Evolutionary conservation across 2,888 invertebrate species (phyloP).

Genomic region (Limnephilus marmoratus): DNA sequence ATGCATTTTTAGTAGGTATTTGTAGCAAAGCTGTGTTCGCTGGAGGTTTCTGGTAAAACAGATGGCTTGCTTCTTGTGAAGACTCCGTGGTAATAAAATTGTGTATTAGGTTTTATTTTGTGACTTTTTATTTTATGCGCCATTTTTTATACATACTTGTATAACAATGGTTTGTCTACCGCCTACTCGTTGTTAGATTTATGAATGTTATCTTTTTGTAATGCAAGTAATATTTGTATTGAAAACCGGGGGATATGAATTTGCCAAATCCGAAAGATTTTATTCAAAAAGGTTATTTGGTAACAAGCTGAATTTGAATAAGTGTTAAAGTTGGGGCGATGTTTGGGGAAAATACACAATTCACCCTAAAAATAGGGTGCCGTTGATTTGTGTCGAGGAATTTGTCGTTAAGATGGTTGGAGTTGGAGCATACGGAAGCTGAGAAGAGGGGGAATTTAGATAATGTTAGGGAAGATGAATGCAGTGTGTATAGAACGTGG

Average conservation of each 20-base stretch:
- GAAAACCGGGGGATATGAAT: background rate
- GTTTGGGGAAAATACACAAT: background rate
- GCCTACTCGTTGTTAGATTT: no score
- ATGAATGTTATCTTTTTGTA: background rate
- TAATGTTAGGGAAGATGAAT: background rate
- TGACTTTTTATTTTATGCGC: background rate
- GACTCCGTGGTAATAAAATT: background rate
- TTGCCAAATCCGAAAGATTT: background rate
- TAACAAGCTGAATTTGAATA: background rate
- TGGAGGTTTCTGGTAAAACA: background rate
- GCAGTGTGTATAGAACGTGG: background rate
- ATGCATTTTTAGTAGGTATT: background rate
- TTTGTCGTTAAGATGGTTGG: background rate
- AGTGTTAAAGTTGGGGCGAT: background rate
- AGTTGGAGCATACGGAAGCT: background rate
- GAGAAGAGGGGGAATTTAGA: background rate
- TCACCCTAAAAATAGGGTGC: background rate
- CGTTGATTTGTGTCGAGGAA: background rate
- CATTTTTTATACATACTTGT: background rate
- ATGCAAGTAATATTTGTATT: background rate
- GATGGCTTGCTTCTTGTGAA: background rate
- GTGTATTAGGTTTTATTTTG: background rate
- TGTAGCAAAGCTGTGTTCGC: background rate
- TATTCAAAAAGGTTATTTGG: background rate
- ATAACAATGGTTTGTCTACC: no score